Base-by-base conservation (phyloP, 35 echinoderm and acorn worm genomes). In the Apostichopus californicus region DNA sequence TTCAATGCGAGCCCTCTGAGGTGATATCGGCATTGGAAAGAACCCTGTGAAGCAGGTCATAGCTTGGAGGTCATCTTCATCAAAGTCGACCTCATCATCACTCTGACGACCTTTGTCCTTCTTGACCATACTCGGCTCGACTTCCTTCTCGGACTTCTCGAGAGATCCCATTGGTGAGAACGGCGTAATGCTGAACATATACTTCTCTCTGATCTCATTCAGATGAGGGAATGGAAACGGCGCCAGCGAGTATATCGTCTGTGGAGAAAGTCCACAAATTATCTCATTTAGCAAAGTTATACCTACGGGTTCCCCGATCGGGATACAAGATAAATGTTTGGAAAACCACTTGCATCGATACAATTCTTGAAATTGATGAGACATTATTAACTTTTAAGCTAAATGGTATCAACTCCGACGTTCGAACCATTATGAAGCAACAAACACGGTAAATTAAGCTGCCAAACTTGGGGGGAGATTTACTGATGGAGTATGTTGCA, bases 151-250 rank as follows among this genome's bases (percentile, higher is more conserved):
- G 1, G 95, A 90, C 88, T 96, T 92, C 65, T 94, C 95, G 73
- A 99, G 77, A 3, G 93, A 92, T 1, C 97, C 97, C n/a, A 96
- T 77, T 0, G 97, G 97, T 26, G 97, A 93, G 92, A 99, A 99
- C 1, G 97, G 97, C 7, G 97, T 99, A 79, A 99, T 99, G 93
- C 97, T 99, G 95, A 96, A 99, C 97, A 99, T 99, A 92, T 99
- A 99, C 90, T 99, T 99, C 89, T 99, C 97, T 20, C 97, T 87
- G 85, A 99, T 99, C 88, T 99, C 97, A 80, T 95, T 96, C 54
- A 99, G 92, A 73, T 99, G 97, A 56, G 97, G 97, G 85, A 99
- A 99, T 6, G 97, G 97, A 61, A 99, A 99, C 5, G 95, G 93
- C 23, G 95, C 97, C 91, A 99, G 93, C 54, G 93, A 92, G 75